These are phyloP conservation scores for Girardia tigrina DNA, from an alignment of 2,888 invertebrate genomes.

Conservation along the genomic window DNA sequence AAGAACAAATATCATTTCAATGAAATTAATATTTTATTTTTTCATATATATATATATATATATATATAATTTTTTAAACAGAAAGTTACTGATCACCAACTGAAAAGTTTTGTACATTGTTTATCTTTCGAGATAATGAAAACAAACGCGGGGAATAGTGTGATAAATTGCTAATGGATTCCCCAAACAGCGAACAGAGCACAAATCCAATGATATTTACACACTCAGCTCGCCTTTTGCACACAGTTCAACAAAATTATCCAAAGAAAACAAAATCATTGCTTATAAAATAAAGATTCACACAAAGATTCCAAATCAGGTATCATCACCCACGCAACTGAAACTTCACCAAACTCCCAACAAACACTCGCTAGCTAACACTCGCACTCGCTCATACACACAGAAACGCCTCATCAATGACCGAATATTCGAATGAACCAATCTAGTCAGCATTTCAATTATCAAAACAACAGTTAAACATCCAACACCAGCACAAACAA, in stretches of 20 bases:
- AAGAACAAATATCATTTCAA: too few relatives aligned
- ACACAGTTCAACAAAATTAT: not conserved
- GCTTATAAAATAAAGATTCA: constrained; percentile 4
- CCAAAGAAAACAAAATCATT: constrained; percentile 11
- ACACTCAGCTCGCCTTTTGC: not conserved
- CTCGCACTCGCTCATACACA: too few relatives aligned
- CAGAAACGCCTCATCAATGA: not conserved
- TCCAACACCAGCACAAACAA: constrained; percentile 19
- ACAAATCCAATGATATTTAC: not conserved
- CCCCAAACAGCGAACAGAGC: constrained; percentile 8
- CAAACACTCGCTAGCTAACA: too few relatives aligned
- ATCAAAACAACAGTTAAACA: constrained; percentile 12
- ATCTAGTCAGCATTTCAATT: not conserved
- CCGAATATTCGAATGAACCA: not conserved
- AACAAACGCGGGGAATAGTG: not conserved
- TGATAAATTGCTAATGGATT: constrained; percentile 19
- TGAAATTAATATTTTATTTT: too few relatives aligned
- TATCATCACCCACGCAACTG: not conserved
- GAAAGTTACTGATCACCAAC: not conserved
- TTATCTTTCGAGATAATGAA: constrained; percentile 13
- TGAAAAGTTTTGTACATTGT: not conserved
- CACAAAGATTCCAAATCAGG: not conserved
- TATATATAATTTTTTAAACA: not conserved
- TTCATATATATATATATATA: too few relatives aligned
- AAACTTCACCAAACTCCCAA: too few relatives aligned